These are phyloP conservation scores for Aphelinus certus DNA, from an alignment of 1,140 invertebrate species.

Conservation along the genomic window DNA sequence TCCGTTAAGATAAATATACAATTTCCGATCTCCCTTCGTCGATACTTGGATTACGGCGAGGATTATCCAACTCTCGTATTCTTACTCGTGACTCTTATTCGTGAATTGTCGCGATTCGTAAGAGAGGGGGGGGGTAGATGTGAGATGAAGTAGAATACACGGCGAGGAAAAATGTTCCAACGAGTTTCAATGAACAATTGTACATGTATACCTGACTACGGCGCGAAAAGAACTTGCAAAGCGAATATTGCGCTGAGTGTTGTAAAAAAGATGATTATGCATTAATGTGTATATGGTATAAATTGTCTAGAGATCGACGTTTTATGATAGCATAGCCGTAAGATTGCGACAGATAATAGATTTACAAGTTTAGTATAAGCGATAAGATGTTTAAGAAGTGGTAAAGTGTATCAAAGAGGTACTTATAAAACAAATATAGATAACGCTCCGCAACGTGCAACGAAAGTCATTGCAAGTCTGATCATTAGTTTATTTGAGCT, in stretches of 20 bases:
- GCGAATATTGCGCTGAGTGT: constrained; percentile 13
- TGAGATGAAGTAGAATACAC: too few relatives aligned
- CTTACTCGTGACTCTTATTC: too few relatives aligned
- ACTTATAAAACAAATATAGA: constrained; percentile 21
- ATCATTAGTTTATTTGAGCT: not conserved
- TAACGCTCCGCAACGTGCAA: constrained; percentile 18
- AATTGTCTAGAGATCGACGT: constrained; percentile 36
- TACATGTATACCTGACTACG: too few relatives aligned
- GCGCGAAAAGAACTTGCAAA: not conserved
- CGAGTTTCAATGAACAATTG: too few relatives aligned
- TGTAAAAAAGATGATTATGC: constrained; percentile 38
- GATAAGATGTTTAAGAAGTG: constrained; percentile 26
- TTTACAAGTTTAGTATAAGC: constrained; percentile 30
- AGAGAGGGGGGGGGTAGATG: too few relatives aligned
- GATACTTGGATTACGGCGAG: too few relatives aligned
- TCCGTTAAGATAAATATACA: too few relatives aligned
- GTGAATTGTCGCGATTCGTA: too few relatives aligned
- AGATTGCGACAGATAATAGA: not conserved
- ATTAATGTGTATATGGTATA: constrained; percentile 39
- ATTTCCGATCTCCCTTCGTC: too few relatives aligned
- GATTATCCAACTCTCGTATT: too few relatives aligned
- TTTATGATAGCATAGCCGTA: constrained; percentile 26
- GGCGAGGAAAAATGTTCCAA: too few relatives aligned
- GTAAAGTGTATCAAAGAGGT: constrained; percentile 23
- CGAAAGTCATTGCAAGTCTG: constrained; percentile 25